Base-by-base conservation (phyloP, 1,140 invertebrate species). In the Oryctes rhinoceros region DNA sequence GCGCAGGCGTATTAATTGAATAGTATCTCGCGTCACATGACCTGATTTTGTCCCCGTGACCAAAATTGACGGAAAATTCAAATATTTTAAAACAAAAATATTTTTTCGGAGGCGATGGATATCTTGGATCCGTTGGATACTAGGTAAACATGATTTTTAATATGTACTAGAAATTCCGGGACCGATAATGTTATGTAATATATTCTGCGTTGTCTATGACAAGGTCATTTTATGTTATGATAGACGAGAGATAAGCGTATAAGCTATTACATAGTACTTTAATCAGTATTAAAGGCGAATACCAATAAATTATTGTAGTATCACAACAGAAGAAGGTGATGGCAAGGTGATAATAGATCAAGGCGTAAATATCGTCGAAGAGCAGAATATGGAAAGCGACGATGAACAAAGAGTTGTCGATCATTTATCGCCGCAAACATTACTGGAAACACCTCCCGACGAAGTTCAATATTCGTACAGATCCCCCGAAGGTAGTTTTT, bases 21-120 rank as follows among this genome's bases (percentile, higher is more conserved):
- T 48, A 47, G 74, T 79, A 78, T 84, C 81, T 85, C 84, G 82
- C 83, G 83, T 88, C 87, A 88, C 87, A 88, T 88, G 87, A 88
- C 86, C 87, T 82, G 83, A 82, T 86, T 87, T 78, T 88, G 87
- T 86, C 84, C 87, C 86, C 87, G 87, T 88, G 87, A 88, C 85
- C 87, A 87, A 86, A 86, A 86, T 84, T 86, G 86, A 84, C 85
- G 83, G 85, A 86, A 87, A 87, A 87, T 87, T 87, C 86, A 87
- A 87, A 87, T 82, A 82, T 84, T 80, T 79, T 37, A 59, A 53
- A 74, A 78, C 82, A 81, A 79, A 74, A 35, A 74, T 39, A 67
- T 65, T 81, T 78, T 44, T 81, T 75, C 76, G 30, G 67, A n/a
- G 11, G 62, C 6, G 65, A 87, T 87, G 87, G 86, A 88, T 77